These are phyloP conservation scores for Mesorhabditis spiculigera DNA, from an alignment of 2,888 invertebrate genomes.

Conservation along the genomic window DNA sequence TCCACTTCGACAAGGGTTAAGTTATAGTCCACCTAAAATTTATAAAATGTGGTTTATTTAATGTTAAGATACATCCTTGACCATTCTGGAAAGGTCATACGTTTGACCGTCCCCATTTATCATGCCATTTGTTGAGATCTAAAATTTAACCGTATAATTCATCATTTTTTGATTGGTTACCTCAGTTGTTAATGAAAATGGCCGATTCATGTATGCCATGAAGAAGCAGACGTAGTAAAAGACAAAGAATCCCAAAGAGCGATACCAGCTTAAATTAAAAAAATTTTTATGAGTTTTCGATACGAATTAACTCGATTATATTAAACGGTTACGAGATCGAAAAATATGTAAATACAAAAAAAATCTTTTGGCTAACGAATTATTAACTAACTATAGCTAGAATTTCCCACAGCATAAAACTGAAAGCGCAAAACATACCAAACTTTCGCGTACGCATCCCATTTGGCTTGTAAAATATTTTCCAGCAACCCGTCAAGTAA, in stretches of 20 bases:
- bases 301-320: too few species aligned
- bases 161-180: constrained; percentile 12
- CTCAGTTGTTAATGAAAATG: constrained; percentile 46
- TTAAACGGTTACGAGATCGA: too few species aligned
- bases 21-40: background rate
- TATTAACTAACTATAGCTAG: too few species aligned
- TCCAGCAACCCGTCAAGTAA: constrained; percentile 88
- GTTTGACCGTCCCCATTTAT: background rate
- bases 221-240: constrained; percentile 85
- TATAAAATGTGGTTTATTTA: background rate
- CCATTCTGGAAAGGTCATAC: background rate
- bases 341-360: too few species aligned
- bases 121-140: constrained; percentile 1
- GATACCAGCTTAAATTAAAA: constrained; percentile 38
- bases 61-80: background rate
- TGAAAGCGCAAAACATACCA: constrained; percentile 26
- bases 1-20: background rate
- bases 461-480: constrained; percentile 93
- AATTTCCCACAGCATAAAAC: constrained; percentile 64
- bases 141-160: background rate
- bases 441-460: constrained; percentile 90
- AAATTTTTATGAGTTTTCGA: background rate
- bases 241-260: constrained; percentile 79
- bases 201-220: constrained; percentile 82
- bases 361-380: too few species aligned